Percentiles rank a stretch among this genome's conserved stretches.
These are phyloP conservation scores for Amiota mariae DNA, from an alignment of 2,888 invertebrate genomes.

Conservation along the genomic window DNA sequence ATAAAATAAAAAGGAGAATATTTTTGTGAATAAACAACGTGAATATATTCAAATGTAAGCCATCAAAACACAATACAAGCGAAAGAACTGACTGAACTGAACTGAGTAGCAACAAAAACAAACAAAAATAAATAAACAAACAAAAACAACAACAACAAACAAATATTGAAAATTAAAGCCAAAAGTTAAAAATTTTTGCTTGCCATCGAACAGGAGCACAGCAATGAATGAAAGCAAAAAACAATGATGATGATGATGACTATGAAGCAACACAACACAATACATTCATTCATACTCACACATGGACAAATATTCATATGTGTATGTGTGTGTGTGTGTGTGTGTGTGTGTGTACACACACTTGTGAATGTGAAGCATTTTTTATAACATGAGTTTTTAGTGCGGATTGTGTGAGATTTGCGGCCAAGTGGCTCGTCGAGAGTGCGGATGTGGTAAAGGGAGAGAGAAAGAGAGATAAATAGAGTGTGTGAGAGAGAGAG, in stretches of 20 bases:
- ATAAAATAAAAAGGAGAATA: not conserved
- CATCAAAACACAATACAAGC: not conserved
- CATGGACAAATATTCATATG: not conserved
- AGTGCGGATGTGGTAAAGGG: not conserved
- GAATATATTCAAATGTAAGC: slow-evolving; percentile 12
- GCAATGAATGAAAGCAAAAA: slow-evolving; percentile 26
- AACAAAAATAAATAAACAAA: no score
- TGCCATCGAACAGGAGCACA: slow-evolving; percentile 62
- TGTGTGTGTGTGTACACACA: slow-evolving; percentile 30
- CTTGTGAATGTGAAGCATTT: not conserved
- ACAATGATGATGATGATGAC: not conserved
- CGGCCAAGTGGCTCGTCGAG: slow-evolving; percentile 33
- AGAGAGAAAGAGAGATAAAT: no score
- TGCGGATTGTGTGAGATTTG: slow-evolving; percentile 57
- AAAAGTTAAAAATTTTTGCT: slow-evolving; percentile 64
- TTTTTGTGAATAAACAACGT: not conserved
- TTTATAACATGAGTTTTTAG: slow-evolving; percentile 46
- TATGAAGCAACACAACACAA: not conserved
- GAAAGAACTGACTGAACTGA: no score
- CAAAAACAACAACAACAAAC: slow-evolving; percentile 11
- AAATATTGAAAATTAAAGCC: slow-evolving; percentile 20
- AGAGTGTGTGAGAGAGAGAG: not conserved
- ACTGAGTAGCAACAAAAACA: slow-evolving; percentile 7
- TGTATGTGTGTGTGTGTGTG: slow-evolving; percentile 26
- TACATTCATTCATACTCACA: slow-evolving; percentile 10